Evolutionary conservation across 2,888 invertebrate species (phyloP), one percentile per base, ranked within the genome.

Genomic region (Cryptocephalus primarius): DNA sequence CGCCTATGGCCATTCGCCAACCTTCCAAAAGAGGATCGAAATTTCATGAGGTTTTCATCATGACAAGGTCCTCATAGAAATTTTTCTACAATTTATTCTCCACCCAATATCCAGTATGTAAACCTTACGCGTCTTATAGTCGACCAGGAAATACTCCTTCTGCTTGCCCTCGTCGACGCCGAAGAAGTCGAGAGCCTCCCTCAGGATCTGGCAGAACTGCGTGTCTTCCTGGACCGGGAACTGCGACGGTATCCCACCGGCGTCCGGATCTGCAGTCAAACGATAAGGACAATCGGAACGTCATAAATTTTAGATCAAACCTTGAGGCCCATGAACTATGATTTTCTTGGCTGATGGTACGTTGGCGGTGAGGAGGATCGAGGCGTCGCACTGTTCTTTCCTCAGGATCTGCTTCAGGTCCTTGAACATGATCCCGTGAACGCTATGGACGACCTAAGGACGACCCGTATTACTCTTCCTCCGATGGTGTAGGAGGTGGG

Each of bases 321-420:
- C 67, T 72, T 84, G 82, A 43, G 90, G 89, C 1, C 95, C 96
- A 69, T 97, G 95, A 1, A 97, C 94, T 47, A 97, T 87, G 54
- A 97, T 94, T 72, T 97, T 99, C 72, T 99, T 99, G 1, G 99
- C 96, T 1, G 96, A 95, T 0, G 99, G 99, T 11, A 99, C 96
- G 71, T 99, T 99, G 4, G 99, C 99, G 0, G 97, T 97, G 1
- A 99, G 76, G 52, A 99, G 74, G 61, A 99, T 88, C 0, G 95
- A 94, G 0, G 97, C 95, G 71, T 99, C 99, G 65, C 97, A 99
- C 66, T 99, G 99, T 67, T 99, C 99, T 67, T 99, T 99, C 45
- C 97, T 80, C 52, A 99, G 72, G 54, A 97, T 97, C 72, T 99
- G 97, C 64, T 99, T 99, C 14, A 99, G 74, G 72, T 99, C 99